phyloP scores from a whole-genome alignment of 2,797 vertebrate genomes.

The Acipenser oxyrinchus region DNA sequence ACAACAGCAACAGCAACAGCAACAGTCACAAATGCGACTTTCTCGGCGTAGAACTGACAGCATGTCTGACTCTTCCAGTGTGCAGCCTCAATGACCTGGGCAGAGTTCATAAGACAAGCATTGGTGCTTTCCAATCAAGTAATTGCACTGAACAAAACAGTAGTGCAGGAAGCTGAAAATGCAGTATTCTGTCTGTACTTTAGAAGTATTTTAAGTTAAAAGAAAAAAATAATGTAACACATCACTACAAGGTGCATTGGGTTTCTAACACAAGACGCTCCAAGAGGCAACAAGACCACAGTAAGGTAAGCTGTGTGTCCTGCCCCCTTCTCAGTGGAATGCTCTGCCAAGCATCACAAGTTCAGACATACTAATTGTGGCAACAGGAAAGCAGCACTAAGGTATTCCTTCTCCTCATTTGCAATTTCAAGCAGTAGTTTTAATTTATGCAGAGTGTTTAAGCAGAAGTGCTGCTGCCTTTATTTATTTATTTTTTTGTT shows the following conservation, averaged over 20 bases:
- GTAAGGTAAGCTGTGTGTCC: slow-evolving; percentile 34
- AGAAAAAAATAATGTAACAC: not conserved
- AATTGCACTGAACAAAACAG: slow-evolving; percentile 37
- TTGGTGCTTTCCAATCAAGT: slow-evolving; percentile 23
- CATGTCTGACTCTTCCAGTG: slow-evolving; percentile 74
- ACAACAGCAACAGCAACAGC: slow-evolving; percentile 49
- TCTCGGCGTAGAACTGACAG: slow-evolving; percentile 74
- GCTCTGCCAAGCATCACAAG: slow-evolving; percentile 53
- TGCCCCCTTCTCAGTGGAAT: slow-evolving; percentile 48
- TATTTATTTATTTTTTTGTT: slow-evolving; percentile 29
- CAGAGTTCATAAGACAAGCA: too few relatives aligned
- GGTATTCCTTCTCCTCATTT: slow-evolving; percentile 20
- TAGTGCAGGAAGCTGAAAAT: too few relatives aligned
- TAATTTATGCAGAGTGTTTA: slow-evolving; percentile 58
- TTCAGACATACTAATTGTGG: slow-evolving; percentile 22
- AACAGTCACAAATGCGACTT: slow-evolving; percentile 62
- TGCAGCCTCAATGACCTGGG: slow-evolving; percentile 67
- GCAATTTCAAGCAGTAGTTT: slow-evolving; percentile 49
- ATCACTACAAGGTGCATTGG: not conserved
- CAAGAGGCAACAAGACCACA: slow-evolving; percentile 9
- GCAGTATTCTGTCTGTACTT: slow-evolving; percentile 7
- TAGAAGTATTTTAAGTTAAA: slow-evolving; percentile 32
- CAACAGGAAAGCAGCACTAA: slow-evolving; percentile 37
- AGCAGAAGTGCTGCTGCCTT: slow-evolving; percentile 38
- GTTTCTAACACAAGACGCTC: not conserved